A percentile compares a stretch with the other conserved stretches of the same genome.
These are phyloP conservation scores for Diachrysia chrysitis DNA, from an alignment of 2,888 invertebrate genomes.

Conservation along the genomic window DNA sequence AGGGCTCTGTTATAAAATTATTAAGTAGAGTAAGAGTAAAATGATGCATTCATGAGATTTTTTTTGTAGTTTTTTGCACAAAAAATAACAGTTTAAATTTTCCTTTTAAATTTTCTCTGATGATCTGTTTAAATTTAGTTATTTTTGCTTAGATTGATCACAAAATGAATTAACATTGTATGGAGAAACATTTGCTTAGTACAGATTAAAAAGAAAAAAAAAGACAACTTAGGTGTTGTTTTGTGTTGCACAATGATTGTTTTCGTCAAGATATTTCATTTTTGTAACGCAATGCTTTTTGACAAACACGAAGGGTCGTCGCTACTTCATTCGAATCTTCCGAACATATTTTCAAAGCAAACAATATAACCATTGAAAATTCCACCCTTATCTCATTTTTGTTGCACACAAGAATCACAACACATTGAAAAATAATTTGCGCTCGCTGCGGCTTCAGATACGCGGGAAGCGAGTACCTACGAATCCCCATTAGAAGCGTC, in stretches of 20 bases:
- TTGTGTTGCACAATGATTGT: no score
- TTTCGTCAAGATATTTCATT: background rate
- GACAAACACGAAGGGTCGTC: background rate
- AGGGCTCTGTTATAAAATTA: no score
- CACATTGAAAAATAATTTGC: slow-evolving; percentile 68
- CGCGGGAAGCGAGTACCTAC: slow-evolving; percentile 53
- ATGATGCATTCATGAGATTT: no score
- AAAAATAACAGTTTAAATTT: no score
- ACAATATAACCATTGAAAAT: slow-evolving; percentile 49
- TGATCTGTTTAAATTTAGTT: no score
- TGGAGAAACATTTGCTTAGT: background rate
- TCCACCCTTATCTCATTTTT: slow-evolving; percentile 59
- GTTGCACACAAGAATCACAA: slow-evolving; percentile 61
- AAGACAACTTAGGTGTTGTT: background rate
- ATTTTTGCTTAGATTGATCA: no score
- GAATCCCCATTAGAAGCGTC: slow-evolving; percentile 84
- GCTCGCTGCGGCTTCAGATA: slow-evolving; percentile 57
- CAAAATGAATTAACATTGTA: no score
- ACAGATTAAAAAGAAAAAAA: background rate
- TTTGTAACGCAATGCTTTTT: background rate
- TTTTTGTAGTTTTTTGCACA: no score
- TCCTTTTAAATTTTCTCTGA: no score
- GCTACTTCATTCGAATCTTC: slow-evolving; percentile 18
- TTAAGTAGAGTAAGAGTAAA: no score
- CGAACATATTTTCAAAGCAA: slow-evolving; percentile 42